These are phyloP conservation scores for Smutsia gigantea DNA, from an alignment of 2,797 vertebrate species.

Conservation along the genomic window DNA sequence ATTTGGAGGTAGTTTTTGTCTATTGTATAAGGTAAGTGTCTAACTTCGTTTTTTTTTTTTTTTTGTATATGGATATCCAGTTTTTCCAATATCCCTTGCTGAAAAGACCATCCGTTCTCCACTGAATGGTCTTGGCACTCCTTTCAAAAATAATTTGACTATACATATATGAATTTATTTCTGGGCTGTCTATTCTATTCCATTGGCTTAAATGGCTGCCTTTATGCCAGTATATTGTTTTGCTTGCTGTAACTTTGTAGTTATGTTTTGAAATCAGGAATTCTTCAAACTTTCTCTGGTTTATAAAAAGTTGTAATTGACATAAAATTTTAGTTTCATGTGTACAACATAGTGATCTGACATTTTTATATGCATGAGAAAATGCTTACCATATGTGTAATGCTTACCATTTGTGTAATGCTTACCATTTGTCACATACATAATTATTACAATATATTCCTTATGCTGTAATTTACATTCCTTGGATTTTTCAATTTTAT, in stretches of 20 bases:
- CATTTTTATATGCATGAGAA: too few species aligned
- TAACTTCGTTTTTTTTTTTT: conserved; percentile 32
- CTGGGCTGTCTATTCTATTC: background rate
- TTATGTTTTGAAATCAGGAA: background rate
- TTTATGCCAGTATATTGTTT: background rate
- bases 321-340: too few species aligned
- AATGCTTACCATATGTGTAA: too few species aligned
- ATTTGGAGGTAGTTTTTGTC: background rate
- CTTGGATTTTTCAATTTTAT: too few species aligned
- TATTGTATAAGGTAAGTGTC: background rate
- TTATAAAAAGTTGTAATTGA: too few species aligned
- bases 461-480: too few species aligned
- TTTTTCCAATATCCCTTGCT: background rate
- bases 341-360: too few species aligned
- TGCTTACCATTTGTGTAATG: too few species aligned
- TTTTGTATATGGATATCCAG: background rate
- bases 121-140: background rate
- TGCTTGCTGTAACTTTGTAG: background rate
- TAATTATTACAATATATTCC: too few species aligned
- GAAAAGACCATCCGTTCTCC: background rate
- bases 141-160: background rate
- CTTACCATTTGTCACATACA: too few species aligned
- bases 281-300: too few species aligned
- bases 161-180: background rate
- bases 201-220: background rate